Base-by-base conservation (phyloP, 2,888 invertebrate genomes). In the Zaprionus lineosus region DNA sequence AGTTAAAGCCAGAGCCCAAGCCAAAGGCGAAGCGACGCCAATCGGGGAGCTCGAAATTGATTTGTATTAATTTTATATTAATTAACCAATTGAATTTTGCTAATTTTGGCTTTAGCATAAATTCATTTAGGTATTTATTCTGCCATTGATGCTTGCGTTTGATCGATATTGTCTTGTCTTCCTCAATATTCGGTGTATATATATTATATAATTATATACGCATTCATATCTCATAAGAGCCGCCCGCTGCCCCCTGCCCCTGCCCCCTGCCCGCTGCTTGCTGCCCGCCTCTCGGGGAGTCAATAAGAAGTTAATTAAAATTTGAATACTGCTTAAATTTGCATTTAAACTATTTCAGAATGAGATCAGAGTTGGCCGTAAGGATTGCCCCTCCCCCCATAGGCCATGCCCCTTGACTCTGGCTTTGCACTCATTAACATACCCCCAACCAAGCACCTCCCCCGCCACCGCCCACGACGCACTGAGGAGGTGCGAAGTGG, bases 101-200 rank as follows among this genome's bases (percentile, higher is more conserved):
- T 62, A 44, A 66, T 52, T 40, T 28, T 26, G n/a, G 28, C n/a
- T 9, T 18, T 29, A 62, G 65, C 68, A 74, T 72, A 50, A 72
- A 58, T 65, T 56, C 37, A 26, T 34, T 34, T 44, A 31, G 34
- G 34, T 58, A 46, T 53, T 19, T 31, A 29, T 29, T 29, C 5
- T 28, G 7, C 4, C n/a, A n/a, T 29, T 29, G 29, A 11, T 41
- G n/a, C 61, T 67, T 66, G 62, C 62, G 56, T 67, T 72, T 71
- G 73, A 74, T 74, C 74, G 74, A 74, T 74, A 74, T 71, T 51
- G 14, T 68, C 68, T 68, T 74, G 61, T 68, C 72, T 72, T 74
- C 74, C 74, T 74, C 74, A 74, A 74, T n/a, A n/a, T 63, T 29
- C 60, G 15, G 21, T 33, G 56, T 48, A 51, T 44, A 53, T 69